Conservation (phyloP, 1,140 invertebrate genomes). For the Ceratoteleas bidentatus region DNA sequence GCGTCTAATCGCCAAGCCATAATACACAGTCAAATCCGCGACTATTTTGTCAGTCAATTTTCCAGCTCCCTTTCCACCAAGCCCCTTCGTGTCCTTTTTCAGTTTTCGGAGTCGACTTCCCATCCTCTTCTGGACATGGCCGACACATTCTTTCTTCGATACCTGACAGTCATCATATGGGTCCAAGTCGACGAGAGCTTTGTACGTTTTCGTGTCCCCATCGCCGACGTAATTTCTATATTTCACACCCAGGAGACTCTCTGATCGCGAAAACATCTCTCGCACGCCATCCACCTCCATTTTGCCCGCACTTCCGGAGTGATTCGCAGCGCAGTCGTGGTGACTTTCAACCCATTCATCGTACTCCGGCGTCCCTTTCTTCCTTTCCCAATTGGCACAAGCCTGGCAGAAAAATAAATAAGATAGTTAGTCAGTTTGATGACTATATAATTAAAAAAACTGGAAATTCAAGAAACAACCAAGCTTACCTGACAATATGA, state of each 20-base stretch:
- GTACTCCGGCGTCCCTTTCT: constrained; percentile 30
- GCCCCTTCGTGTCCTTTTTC: constrained; percentile 18
- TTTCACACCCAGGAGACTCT: constrained; percentile 12
- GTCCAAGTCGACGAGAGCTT: too few relatives aligned
- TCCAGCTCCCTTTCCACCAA: constrained; percentile 9
- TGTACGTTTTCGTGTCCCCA: constrained; percentile 8
- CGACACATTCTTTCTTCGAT: neutral
- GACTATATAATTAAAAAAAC: too few relatives aligned
- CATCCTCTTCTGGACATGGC: constrained; percentile 18
- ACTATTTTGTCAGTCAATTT: constrained; percentile 27
- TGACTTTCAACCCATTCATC: constrained; percentile 23
- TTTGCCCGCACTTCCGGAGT: constrained; percentile 35
- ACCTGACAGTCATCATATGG: too few relatives aligned
- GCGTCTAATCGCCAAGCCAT: constrained; percentile 16
- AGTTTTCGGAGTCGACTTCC: constrained; percentile 24
- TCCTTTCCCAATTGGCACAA: neutral
- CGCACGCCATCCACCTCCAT: constrained; percentile 31
- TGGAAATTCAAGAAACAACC: constrained; percentile 22
- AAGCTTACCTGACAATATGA: constrained; percentile 14
- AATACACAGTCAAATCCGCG: constrained; percentile 22
- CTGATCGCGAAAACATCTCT: constrained; percentile 29
- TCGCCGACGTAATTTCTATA: constrained; percentile 21
- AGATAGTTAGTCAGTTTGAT: too few relatives aligned
- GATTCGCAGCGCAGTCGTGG: constrained; percentile 29
- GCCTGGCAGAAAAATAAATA: too few relatives aligned